Evolutionary conservation across 2,888 invertebrate genomes (phyloP), one percentile per base, ranked within the genome.

Genomic region (Malthinus flaveolus): DNA sequence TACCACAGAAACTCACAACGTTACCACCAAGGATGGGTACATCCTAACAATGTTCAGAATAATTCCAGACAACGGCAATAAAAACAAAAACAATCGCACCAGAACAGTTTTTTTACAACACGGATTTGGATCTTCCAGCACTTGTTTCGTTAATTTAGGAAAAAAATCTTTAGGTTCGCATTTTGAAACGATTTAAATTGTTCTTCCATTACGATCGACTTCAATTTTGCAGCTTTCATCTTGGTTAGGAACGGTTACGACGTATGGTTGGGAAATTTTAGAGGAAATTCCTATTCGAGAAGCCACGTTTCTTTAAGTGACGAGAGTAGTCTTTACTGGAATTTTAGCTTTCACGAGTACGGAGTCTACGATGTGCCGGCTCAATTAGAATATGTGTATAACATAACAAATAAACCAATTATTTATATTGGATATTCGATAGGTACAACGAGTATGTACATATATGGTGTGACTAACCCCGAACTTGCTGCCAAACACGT

Each of bases 241-340:
- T 57, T 65, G 31, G 42, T 59, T 0, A 59, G 63, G 9, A 23
- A 42, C 32, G 65, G 63, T 7, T 63, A 63, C 44, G 65, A 65
- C 42, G 59, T 65, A 3, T 65, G 65, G 65, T 31, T 65, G 7
- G 65, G 63, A n/a, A 65, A 65, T 35, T 57, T 63, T 7, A 59
- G 65, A 49, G 65, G 65, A n/a, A 54, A 59, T 1, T 58, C 45
- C 11, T 63, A 63, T 59, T 61, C 61, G 4, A 59, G 56, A 12
- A 49, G 45, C 6, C 61, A 65, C 45, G 15, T 33, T 11, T 34
- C 48, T 13, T 53, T 59, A 37, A 51, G 36, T 4, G 53, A 52
- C 7, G n/a, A 34, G 11, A 44, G 51, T 12, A 49, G 36, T 13
- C 55, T 49, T 11, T 65, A 50, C 35, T 65, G 65, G 65, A 37